Base-by-base conservation (phyloP, 2,113 vertebrate species). In the Lampris megalopsis region DNA sequence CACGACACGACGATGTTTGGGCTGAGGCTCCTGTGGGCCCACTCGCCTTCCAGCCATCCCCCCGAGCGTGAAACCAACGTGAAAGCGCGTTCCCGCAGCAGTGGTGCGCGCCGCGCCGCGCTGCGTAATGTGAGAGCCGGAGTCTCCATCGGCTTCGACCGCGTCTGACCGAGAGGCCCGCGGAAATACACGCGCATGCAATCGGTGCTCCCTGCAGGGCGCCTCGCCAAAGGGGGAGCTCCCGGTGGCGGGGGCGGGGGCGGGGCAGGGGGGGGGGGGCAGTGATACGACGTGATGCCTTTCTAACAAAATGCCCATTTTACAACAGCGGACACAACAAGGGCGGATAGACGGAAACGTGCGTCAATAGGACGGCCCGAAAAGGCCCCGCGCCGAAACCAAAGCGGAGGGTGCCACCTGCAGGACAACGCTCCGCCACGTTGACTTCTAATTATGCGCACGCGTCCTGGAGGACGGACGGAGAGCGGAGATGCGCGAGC, bases 1-100 rank as follows among this genome's bases (percentile, higher is more conserved):
- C 88, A 86, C 85, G 74, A 91, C 85, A 92, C 90, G 91, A 91
- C 91, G 89, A 88, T 85, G 85, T 89, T 91, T 93, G 92, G 91
- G 90, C 90, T 89, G 85, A 86, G 86, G 84, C 87, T 91, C 78
- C 84, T 86, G 86, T 86, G 54, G 77, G 82, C 87, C 87, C 82
- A 77, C 85, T 87, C 87, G n/a, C 81, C 85, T 82, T 86, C 88
- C 79, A 84, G 84, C 83, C 89, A 81, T 86, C 90, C 84, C 89
- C 87, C 73, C n/a, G n/a, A 86, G 88, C 89, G 88, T 91, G 89
- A 81, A 89, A 87, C 83, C 84, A 92, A 89, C 88, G 83, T 82
- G n/a, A n/a, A n/a, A n/a, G n/a, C n/a, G n/a, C n/a, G n/a, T n/a
- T n/a, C n/a, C n/a, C n/a, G n/a, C n/a, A n/a, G n/a, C n/a, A n/a